phyloP scores from a whole-genome alignment of 1,140 invertebrate genomes.

The Charaxes varanes region DNA sequence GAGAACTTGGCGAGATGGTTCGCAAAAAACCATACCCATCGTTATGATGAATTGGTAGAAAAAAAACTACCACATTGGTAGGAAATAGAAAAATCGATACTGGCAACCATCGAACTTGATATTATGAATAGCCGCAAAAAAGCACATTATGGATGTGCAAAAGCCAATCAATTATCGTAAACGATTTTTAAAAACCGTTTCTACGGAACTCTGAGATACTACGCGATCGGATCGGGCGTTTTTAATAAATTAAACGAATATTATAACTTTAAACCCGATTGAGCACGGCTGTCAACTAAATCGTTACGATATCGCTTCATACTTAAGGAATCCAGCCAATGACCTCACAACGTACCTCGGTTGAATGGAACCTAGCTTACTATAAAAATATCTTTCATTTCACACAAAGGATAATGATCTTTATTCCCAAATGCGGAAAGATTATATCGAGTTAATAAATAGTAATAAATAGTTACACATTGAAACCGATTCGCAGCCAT shows the following conservation, averaged over 20 bases:
- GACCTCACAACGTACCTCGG: slow-evolving; percentile 32
- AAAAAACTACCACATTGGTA: slow-evolving; percentile 7
- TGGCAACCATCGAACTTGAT: background rate
- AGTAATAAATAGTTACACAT: slow-evolving; percentile 34
- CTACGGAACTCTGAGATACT: background rate
- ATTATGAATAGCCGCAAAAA: slow-evolving; percentile 1
- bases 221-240: background rate
- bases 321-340: slow-evolving; percentile 37
- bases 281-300: slow-evolving; percentile 40
- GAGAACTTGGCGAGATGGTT: slow-evolving; percentile 8
- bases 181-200: slow-evolving; percentile 2
- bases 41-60: slow-evolving; percentile 5
- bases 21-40: slow-evolving; percentile 4
- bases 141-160: no score
- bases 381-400: slow-evolving; percentile 36
- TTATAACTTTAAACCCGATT: slow-evolving; percentile 35
- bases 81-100: background rate
- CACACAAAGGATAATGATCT: slow-evolving; percentile 13
- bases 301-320: slow-evolving; percentile 36
- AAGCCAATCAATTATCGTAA: slow-evolving; percentile 6
- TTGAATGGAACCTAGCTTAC: slow-evolving; percentile 39
- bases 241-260: slow-evolving; percentile 30
- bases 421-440: slow-evolving; percentile 16
- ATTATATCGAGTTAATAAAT: slow-evolving; percentile 7
- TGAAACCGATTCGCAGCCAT: slow-evolving; percentile 29